Conservation (phyloP, 2,113 vertebrate species). For the Poeciliopsis occidentalis region DNA sequence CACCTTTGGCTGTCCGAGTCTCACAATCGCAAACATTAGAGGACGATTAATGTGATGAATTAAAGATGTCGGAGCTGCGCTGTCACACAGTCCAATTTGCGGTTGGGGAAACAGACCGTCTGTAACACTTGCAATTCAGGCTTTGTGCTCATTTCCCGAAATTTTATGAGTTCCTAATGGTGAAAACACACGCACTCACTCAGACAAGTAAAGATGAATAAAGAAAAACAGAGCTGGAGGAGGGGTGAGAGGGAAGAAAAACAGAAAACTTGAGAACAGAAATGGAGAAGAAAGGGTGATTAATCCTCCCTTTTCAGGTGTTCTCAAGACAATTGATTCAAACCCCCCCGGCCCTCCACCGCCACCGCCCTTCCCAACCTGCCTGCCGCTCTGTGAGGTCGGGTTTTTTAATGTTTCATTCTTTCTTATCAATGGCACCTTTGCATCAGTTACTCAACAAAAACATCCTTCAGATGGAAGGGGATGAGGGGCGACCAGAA, state of each 20-base stretch:
- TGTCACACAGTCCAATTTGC: constrained; percentile 27
- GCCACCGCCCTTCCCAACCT: constrained; percentile 17
- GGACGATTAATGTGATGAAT: constrained; percentile 40
- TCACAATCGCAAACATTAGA: constrained; percentile 35
- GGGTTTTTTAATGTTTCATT: constrained; percentile 73
- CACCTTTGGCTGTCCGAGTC: constrained; percentile 37
- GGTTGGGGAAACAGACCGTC: constrained; percentile 10
- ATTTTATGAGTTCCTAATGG: constrained; percentile 29
- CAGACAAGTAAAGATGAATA: constrained; percentile 24
- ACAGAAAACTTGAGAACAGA: constrained; percentile 75
- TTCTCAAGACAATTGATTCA: constrained; percentile 64
- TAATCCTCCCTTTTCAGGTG: constrained; percentile 77
- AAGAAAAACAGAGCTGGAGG: constrained; percentile 58
- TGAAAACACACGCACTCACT: neutral
- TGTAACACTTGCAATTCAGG: constrained; percentile 31
- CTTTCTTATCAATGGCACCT: constrained; percentile 78
- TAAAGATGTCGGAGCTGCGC: constrained; percentile 38
- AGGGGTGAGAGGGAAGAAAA: constrained; percentile 59
- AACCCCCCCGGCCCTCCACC: constrained; percentile 10
- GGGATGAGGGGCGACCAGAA: constrained; percentile 37
- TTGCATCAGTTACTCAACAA: constrained; percentile 78
- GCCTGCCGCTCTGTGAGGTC: constrained; percentile 56
- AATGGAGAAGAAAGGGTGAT: constrained; percentile 71
- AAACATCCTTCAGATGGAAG: constrained; percentile 71
- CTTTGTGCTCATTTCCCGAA: constrained; percentile 29